phyloP scores from a whole-genome alignment of 2,797 vertebrate genomes.

The Hipposideros larvatus region DNA sequence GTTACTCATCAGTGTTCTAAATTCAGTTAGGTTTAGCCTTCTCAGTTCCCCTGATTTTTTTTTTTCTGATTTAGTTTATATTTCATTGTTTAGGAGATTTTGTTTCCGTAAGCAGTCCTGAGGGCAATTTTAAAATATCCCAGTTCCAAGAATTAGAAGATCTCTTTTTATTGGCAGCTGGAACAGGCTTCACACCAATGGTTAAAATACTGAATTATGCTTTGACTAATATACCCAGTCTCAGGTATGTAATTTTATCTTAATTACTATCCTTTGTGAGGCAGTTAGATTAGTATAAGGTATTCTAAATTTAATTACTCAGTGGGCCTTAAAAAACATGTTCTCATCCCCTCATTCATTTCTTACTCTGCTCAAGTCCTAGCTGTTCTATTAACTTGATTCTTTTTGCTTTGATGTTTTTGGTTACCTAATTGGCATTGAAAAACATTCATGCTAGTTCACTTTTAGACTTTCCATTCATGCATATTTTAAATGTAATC shows the following conservation, averaged over 20 bases:
- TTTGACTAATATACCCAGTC: conserved; percentile 86
- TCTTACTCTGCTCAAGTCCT: not conserved
- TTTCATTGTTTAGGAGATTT: conserved; percentile 90
- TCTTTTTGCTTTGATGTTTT: conserved; percentile 52
- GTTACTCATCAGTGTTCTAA: not conserved
- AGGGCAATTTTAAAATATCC: conserved; percentile 92
- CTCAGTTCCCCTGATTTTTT: conserved; percentile 34
- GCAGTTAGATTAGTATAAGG: conserved; percentile 38
- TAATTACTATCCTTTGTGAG: conserved; percentile 27
- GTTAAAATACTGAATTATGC: conserved; percentile 91
- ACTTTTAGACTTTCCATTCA: not conserved
- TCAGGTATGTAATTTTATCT: conserved; percentile 89
- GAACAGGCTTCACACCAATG: conserved; percentile 98
- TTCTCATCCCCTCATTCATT: not conserved
- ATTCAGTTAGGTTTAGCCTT: not conserved
- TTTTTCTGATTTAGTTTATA: conserved; percentile 69
- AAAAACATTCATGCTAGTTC: conserved; percentile 52
- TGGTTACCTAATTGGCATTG: not conserved
- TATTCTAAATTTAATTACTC: conserved; percentile 32
- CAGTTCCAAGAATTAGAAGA: conserved; percentile 91
- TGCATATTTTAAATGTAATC: conserved; percentile 57
- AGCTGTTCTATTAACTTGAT: not conserved
- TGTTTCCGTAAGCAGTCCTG: conserved; percentile 92
- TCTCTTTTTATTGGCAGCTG: conserved; percentile 95
- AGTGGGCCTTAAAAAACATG: not conserved